Percentiles rank a stretch among this genome's conserved stretches.
Conservation (phyloP, 30 jellyfish, hydroid and myxozoan species). For the Cassiopea xamachana region DNA sequence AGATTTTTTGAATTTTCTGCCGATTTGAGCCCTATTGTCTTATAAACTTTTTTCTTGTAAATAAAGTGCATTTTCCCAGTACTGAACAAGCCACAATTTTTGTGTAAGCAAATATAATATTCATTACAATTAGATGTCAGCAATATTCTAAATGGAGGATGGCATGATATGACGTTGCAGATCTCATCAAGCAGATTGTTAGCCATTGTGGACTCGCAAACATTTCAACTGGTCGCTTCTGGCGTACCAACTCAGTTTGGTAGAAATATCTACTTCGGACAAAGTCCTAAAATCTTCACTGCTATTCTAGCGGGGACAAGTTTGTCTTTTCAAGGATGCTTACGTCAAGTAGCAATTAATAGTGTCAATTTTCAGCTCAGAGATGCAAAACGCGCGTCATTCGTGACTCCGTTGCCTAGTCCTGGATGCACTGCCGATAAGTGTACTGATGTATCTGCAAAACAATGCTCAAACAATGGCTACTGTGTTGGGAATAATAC, state of each 20-base stretch:
- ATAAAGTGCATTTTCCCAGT: no score
- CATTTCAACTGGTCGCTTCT: not conserved
- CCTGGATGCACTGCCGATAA: constrained; percentile 57
- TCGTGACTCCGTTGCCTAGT: constrained; percentile 32
- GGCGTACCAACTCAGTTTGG: constrained; percentile 61
- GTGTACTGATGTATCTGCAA: constrained; percentile 2
- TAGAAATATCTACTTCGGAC: constrained; percentile 52
- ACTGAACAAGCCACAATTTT: no score
- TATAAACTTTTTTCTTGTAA: no score
- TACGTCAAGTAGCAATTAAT: constrained; percentile 7
- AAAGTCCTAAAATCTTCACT: constrained; percentile 39
- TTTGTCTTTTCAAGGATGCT: constrained; percentile 58
- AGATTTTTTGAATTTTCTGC: no score
- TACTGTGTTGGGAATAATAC: constrained; percentile 61
- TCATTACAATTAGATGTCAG: not conserved
- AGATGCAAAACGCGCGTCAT: constrained; percentile 49
- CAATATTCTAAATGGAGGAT: constrained; percentile 30
- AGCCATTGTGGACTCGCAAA: not conserved
- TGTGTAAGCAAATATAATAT: not conserved
- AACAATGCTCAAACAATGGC: constrained; percentile 49
- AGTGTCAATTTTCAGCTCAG: not conserved
- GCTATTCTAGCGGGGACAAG: constrained; percentile 64
- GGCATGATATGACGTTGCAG: constrained; percentile 41
- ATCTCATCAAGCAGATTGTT: not conserved
- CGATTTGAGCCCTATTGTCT: no score